Percentiles rank a stretch among this genome's conserved stretches.
Conservation (phyloP, 2,888 invertebrate genomes). For the Germaria angustata region DNA sequence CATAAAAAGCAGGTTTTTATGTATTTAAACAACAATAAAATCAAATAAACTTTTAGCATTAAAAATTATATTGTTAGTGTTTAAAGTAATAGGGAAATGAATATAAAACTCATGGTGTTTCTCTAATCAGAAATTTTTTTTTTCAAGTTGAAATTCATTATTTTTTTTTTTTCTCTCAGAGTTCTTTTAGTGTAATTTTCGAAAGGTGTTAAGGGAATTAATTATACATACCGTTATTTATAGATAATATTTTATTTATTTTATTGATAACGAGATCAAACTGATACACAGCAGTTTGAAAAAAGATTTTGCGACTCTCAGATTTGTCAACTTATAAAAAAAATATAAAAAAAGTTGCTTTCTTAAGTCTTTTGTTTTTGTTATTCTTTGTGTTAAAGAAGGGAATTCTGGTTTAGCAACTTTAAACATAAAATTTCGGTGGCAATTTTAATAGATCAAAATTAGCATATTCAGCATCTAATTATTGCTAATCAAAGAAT, state of each 20-base stretch:
- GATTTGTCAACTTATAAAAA: neutral
- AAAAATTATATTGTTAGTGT: neutral
- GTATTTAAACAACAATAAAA: neutral
- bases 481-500: no score
- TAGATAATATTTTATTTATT: conserved; percentile 6
- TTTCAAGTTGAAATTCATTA: neutral
- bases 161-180: neutral
- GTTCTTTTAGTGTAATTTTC: no score
- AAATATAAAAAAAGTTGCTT: neutral
- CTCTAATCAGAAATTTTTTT: neutral
- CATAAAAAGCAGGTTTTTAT: conserved; percentile 17
- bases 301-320: neutral
- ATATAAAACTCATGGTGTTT: neutral
- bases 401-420: neutral
- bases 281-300: neutral
- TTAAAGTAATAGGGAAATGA: neutral
- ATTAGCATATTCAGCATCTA: no score
- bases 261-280: neutral
- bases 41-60: conserved; percentile 3
- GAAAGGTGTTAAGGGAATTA: conserved; percentile 18
- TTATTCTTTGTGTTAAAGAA: neutral
- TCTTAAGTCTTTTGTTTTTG: conserved; percentile 42
- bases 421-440: no score
- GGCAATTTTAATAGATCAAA: no score
- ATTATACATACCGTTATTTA: conserved; percentile 15